These are phyloP conservation scores for Timandra comae DNA, from an alignment of 2,888 invertebrate genomes.

Conservation along the genomic window DNA sequence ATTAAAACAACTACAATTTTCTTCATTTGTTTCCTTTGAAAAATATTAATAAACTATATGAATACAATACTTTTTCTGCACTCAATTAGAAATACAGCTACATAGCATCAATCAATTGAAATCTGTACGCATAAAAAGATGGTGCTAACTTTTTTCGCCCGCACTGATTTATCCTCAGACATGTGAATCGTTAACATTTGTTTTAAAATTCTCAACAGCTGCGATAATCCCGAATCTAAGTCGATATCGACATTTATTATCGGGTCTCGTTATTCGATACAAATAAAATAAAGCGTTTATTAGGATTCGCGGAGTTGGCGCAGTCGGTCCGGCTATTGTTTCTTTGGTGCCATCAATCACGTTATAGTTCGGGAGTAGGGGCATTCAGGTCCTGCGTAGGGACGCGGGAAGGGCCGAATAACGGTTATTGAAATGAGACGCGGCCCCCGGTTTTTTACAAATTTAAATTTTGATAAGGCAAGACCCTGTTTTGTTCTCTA, in stretches of 20 bases:
- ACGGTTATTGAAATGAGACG: conserved; percentile 77
- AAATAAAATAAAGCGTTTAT: conserved; percentile 76
- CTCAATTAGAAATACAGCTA: conserved; percentile 21
- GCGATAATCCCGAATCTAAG: conserved; percentile 60
- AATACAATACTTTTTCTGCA: conserved; percentile 11
- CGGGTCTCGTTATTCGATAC: conserved; percentile 61
- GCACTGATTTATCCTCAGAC: conserved; percentile 23
- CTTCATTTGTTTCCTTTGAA: conserved; percentile 5
- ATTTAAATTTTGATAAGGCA: conserved; percentile 77
- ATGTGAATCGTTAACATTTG: conserved; percentile 34
- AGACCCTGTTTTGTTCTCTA: conserved; percentile 69
- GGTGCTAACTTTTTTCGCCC: conserved; percentile 21
- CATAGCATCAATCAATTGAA: conserved; percentile 19
- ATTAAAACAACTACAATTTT: conserved; percentile 6
- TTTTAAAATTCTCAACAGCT: conserved; percentile 49
- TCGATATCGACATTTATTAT: conserved; percentile 66
- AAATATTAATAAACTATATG: conserved; percentile 8
- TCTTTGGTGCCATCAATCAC: conserved; percentile 72
- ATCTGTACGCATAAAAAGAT: conserved; percentile 18
- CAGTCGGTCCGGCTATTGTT: conserved; percentile 67
- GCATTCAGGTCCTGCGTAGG: conserved; percentile 27
- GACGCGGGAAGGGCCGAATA: conserved; percentile 51
- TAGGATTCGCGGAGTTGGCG: conserved; percentile 69
- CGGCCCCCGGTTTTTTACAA: conserved; percentile 71
- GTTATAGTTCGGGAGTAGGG: conserved; percentile 47